phyloP scores from a whole-genome alignment of 2,888 invertebrate genomes.

The Eretmocerus hayati region DNA sequence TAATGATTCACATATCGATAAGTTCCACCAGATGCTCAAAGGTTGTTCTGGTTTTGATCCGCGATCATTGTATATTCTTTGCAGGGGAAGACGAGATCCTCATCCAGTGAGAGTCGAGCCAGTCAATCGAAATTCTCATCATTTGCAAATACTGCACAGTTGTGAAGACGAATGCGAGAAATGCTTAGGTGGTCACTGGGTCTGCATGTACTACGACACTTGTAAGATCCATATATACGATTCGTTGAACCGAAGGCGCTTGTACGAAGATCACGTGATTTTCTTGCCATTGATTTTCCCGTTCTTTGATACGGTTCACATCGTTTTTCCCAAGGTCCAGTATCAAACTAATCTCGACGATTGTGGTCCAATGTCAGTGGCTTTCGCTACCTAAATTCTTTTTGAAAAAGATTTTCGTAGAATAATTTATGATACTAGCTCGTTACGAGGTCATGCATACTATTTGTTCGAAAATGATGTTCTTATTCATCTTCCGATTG shows the following conservation, averaged over 20 bases:
- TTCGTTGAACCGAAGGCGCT: neutral
- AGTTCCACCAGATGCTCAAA: neutral
- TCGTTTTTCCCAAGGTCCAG: slow-evolving; percentile 1
- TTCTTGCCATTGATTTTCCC: slow-evolving; percentile 1
- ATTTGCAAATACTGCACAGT: slow-evolving; percentile 2
- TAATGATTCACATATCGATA: slow-evolving; percentile 1
- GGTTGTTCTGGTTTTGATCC: neutral
- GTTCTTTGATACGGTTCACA: neutral
- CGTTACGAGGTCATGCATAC: neutral
- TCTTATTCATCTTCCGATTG: neutral
- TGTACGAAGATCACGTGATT: neutral
- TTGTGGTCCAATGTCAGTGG: neutral
- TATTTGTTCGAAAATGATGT: neutral
- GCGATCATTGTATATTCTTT: neutral
- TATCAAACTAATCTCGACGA: neutral
- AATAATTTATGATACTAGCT: neutral
- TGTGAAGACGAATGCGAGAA: neutral
- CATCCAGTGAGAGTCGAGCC: neutral
- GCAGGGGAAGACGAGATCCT: neutral
- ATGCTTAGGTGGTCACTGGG: slow-evolving; percentile 1
- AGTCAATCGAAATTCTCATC: neutral
- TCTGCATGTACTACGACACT: neutral
- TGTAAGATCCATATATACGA: neutral
- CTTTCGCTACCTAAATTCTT: neutral
- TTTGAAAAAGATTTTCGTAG: neutral